Evolutionary conservation across 2,797 vertebrate species (phyloP), one percentile per base, ranked within the genome.

Genomic region (Thunnus albacares): DNA sequence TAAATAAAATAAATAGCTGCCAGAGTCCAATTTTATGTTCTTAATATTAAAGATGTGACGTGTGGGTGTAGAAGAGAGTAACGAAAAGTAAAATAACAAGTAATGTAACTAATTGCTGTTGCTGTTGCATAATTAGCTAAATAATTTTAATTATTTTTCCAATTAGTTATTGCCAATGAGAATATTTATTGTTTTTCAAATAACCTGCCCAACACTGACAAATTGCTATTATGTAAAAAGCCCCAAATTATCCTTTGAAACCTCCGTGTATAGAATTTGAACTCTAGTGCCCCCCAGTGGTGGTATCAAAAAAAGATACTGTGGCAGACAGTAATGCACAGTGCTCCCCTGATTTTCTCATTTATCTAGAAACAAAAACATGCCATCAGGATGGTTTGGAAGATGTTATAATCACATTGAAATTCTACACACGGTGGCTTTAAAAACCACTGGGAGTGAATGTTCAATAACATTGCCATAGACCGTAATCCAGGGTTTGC

Each of bases 401-500:
- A 83, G 13, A 13, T 13, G 41, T 14, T 43, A 43, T 43, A 55
- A 75, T 71, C 41, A 77, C 35, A 77, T 28, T 41, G n/a, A 59
- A 69, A 49, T 24, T 60, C 13, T 28, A 49, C 45, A 68, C 67
- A 62, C n/a, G 3, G 26, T 41, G 55, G 43, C 28, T 49, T 56
- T 67, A 35, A 71, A 76, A 66, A 53, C 12, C 3, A 6, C 53
- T 13, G 28, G 51, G 57, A 52, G 47, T 52, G 41, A 77, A 65
- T 55, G 14, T 67, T 79, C 58, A 60, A 59, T 69, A 82, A 81
- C 20, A 52, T 7, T 20, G 51, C 57, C 18, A 69, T 56, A 61
- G 41, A 71, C 51, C 58, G 70, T 67, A 77, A 86, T 71, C 71
- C 71, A 47, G 45, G 57, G 75, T 81, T 82, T 87, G 64, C 72